A percentile compares a stretch with the other conserved stretches of the same genome.
phyloP scores from a whole-genome alignment of 1,140 invertebrate species.

The Portunus trituberculatus region DNA sequence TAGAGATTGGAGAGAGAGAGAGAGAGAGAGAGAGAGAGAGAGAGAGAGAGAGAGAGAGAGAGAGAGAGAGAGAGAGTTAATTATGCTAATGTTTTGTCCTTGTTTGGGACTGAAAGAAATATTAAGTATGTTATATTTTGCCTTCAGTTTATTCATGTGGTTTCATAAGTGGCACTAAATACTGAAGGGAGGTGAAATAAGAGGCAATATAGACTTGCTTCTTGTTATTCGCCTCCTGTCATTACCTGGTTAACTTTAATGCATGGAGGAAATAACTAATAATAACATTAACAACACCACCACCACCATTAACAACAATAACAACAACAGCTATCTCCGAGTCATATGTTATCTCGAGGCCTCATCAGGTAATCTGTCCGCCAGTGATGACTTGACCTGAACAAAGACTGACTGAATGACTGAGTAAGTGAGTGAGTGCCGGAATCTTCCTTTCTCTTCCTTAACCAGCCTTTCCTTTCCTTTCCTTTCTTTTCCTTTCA shows the following conservation, averaged over 20 bases:
- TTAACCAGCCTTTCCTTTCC: no score
- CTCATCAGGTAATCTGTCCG: neutral
- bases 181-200: neutral
- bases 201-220: neutral
- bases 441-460: no score
- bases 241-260: neutral
- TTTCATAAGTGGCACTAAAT: neutral
- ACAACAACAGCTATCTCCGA: neutral
- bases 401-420: no score
- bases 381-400: neutral
- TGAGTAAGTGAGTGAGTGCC: no score
- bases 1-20: neutral
- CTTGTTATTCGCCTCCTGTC: neutral
- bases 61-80: constrained; percentile 20
- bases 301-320: no score
- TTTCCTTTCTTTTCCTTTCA: no score
- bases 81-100: neutral
- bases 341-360: neutral
- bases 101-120: neutral
- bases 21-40: constrained; percentile 12
- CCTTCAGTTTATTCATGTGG: neutral
- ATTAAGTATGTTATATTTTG: neutral
- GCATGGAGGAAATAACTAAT: no score
- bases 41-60: constrained; percentile 20
- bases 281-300: no score